A percentile compares a stretch with the other conserved stretches of the same genome.
Evolutionary conservation across 2,888 invertebrate species (phyloP).

Genomic region (Rhingia campestris): DNA sequence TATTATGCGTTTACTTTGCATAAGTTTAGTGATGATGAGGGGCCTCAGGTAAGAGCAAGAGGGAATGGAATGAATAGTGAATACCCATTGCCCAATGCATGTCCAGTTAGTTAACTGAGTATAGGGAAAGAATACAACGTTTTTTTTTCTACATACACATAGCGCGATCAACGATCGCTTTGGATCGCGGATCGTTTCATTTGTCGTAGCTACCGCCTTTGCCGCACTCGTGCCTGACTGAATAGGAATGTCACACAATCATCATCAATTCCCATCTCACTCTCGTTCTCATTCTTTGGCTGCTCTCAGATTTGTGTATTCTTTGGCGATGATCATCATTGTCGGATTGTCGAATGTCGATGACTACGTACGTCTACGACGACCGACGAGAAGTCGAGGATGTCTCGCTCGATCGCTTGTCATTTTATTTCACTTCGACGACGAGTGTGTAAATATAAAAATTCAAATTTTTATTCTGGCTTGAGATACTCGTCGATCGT

Average conservation of each 20-base stretch:
- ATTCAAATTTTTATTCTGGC: conserved; percentile 59
- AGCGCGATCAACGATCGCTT: conserved; percentile 37
- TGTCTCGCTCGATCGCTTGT: conserved; percentile 63
- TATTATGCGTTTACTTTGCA: conserved; percentile 58
- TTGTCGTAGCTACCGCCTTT: background rate
- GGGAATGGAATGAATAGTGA: conserved; percentile 9
- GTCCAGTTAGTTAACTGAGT: conserved; percentile 62
- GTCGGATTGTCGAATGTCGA: background rate
- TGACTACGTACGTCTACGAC: no score
- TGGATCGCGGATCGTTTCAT: conserved; percentile 2
- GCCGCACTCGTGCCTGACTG: conserved; percentile 20
- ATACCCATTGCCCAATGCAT: conserved; percentile 32
- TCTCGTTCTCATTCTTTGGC: conserved; percentile 45
- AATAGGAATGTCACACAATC: conserved; percentile 71
- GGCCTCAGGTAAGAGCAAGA: conserved; percentile 9
- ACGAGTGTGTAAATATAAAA: conserved; percentile 54
- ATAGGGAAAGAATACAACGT: conserved; percentile 9
- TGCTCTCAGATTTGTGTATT: conserved; percentile 32
- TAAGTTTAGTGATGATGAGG: conserved; percentile 28
- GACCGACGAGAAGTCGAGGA: background rate
- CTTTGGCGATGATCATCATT: background rate
- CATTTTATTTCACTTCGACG: conserved; percentile 62
- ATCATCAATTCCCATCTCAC: conserved; percentile 66
- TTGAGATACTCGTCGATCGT: conserved; percentile 1
- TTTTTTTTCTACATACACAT: conserved; percentile 4